Percentiles rank a stretch among this genome's conserved stretches.
Conservation (phyloP, 2,113 vertebrate genomes). For the Hucho hucho region DNA sequence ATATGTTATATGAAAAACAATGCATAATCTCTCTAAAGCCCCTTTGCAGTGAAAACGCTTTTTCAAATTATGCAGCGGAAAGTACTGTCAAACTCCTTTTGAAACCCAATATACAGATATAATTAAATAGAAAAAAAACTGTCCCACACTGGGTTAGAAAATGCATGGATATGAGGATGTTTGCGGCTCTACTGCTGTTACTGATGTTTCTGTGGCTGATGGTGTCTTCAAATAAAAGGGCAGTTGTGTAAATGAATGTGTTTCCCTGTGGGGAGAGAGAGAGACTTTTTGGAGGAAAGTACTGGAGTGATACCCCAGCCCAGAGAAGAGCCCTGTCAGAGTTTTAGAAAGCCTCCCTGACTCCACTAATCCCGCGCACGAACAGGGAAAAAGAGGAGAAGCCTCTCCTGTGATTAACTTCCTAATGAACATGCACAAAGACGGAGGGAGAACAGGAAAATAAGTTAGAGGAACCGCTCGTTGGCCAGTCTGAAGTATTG, state of each 20-base stretch:
- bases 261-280: not conserved
- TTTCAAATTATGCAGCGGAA: slow-evolving; percentile 16
- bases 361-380: slow-evolving; percentile 55
- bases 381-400: slow-evolving; percentile 34
- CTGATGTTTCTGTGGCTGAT: slow-evolving; percentile 21
- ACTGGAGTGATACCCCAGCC: slow-evolving; percentile 40
- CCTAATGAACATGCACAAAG: slow-evolving; percentile 63
- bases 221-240: slow-evolving; percentile 47
- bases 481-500: slow-evolving; percentile 45
- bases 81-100: slow-evolving; percentile 11
- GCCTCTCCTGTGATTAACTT: slow-evolving; percentile 58
- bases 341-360: slow-evolving; percentile 56
- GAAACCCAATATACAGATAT: not conserved
- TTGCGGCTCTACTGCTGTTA: not conserved
- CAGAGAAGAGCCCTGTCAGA: slow-evolving; percentile 62
- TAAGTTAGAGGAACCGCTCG: slow-evolving; percentile 60
- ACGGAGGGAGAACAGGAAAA: slow-evolving; percentile 54
- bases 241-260: slow-evolving; percentile 34
- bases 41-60: slow-evolving; percentile 49
- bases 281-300: slow-evolving; percentile 31
- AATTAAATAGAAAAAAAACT: not conserved
- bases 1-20: not conserved
- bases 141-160: slow-evolving; percentile 21
- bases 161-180: slow-evolving; percentile 4
- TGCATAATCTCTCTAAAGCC: slow-evolving; percentile 28